Conservation (phyloP, 2,888 invertebrate genomes). For the Bellardia bayeri region DNA sequence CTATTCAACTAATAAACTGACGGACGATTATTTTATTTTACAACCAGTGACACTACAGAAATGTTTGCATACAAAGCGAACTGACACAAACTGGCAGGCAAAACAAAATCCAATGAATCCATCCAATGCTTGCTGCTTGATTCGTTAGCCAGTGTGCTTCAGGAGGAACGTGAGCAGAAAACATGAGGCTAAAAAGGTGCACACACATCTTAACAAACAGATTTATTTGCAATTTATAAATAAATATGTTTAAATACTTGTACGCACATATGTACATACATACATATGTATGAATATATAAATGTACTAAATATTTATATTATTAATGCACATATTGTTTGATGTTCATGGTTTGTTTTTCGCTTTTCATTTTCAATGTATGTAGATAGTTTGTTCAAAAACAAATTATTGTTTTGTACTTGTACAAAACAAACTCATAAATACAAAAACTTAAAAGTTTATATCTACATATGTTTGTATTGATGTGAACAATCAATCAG, state of each 20-base stretch:
- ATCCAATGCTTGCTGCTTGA: constrained; percentile 18
- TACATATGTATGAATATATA: background rate
- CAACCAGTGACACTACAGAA: constrained; percentile 53
- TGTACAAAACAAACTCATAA: background rate
- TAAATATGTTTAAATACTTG: background rate
- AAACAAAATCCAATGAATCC: constrained; percentile 39
- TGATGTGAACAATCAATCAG: constrained; percentile 7
- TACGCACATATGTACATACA: background rate
- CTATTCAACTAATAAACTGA: constrained; percentile 60
- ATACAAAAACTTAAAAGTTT: background rate
- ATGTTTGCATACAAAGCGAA: constrained; percentile 48
- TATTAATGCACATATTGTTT: constrained; percentile 52
- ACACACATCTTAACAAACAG: constrained; percentile 3
- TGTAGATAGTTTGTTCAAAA: constrained; percentile 21
- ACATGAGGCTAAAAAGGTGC: constrained; percentile 39
- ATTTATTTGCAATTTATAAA: background rate
- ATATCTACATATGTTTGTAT: background rate
- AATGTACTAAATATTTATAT: constrained; percentile 38
- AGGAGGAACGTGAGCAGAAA: constrained; percentile 70
- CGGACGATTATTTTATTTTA: constrained; percentile 15
- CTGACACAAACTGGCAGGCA: constrained; percentile 42
- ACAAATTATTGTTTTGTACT: constrained; percentile 30
- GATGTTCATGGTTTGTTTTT: constrained; percentile 58
- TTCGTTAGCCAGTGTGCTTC: constrained; percentile 38
- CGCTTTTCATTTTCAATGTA: background rate